These are phyloP conservation scores for Tipula unca DNA, from an alignment of 2,888 invertebrate genomes.

Conservation along the genomic window DNA sequence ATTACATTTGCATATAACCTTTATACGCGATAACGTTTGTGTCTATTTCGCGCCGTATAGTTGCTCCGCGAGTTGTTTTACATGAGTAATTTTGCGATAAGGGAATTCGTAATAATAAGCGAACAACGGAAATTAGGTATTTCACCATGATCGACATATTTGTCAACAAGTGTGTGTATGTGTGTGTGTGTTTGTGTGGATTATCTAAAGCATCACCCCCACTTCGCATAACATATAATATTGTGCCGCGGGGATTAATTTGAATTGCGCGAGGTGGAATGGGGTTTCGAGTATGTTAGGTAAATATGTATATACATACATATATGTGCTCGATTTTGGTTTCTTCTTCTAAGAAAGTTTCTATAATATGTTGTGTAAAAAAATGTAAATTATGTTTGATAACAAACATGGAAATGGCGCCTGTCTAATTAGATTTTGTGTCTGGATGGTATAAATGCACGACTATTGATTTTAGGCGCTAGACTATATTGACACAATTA, in stretches of 20 bases:
- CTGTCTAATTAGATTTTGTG: background rate
- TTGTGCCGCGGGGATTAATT: background rate
- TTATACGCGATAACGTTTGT: background rate
- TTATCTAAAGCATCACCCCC: background rate
- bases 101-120: background rate
- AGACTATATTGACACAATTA: background rate
- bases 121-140: background rate
- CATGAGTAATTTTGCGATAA: background rate
- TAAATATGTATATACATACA: background rate
- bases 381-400: slow-evolving; percentile 2
- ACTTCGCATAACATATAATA: background rate
- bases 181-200: background rate
- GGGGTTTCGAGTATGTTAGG: background rate
- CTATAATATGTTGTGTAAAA: background rate
- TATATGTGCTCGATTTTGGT: background rate
- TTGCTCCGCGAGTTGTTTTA: background rate
- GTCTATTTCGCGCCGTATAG: background rate
- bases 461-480: background rate
- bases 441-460: background rate
- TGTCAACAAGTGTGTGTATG: background rate
- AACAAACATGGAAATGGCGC: background rate
- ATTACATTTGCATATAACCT: background rate
- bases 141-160: background rate
- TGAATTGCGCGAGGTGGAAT: background rate
- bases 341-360: background rate